phyloP scores from a whole-genome alignment of 1,140 invertebrate species.

The Trichonephila inaurata region DNA sequence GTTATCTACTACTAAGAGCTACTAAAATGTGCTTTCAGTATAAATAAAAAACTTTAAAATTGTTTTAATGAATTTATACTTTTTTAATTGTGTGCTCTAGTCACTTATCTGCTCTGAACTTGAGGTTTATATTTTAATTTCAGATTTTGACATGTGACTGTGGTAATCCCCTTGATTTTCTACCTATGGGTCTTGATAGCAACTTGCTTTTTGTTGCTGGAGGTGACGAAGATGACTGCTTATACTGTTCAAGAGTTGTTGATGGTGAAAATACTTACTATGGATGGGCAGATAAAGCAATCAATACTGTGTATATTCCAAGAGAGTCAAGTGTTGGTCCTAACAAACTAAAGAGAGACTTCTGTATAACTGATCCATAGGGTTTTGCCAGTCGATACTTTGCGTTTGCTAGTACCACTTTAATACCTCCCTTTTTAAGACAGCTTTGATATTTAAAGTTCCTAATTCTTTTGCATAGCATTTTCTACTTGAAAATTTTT shows the following conservation, averaged over 20 bases:
- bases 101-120: too few relatives aligned
- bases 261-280: conserved; percentile 62
- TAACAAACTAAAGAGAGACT: conserved; percentile 1
- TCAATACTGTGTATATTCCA: conserved; percentile 32
- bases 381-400: too few relatives aligned
- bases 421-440: conserved; percentile 1
- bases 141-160: conserved; percentile 37
- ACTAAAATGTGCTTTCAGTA: too few relatives aligned
- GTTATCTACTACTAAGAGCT: too few relatives aligned
- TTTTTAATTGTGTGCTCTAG: too few relatives aligned
- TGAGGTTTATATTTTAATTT: not conserved
- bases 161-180: conserved; percentile 44
- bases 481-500: too few relatives aligned
- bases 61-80: too few relatives aligned
- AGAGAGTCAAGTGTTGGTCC: conserved; percentile 24
- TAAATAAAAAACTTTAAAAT: too few relatives aligned
- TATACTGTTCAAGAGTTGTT: conserved; percentile 38
- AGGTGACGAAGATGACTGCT: conserved; percentile 11
- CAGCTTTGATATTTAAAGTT: not conserved
- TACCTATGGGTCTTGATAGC: not conserved
- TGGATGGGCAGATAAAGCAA: conserved; percentile 44
- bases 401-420: too few relatives aligned
- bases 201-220: conserved; percentile 41
- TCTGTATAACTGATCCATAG: too few relatives aligned
- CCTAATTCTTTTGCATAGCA: not conserved